Evolutionary conservation across 2,888 invertebrate species (phyloP).

Genomic region (Ormyrus rosae): DNA sequence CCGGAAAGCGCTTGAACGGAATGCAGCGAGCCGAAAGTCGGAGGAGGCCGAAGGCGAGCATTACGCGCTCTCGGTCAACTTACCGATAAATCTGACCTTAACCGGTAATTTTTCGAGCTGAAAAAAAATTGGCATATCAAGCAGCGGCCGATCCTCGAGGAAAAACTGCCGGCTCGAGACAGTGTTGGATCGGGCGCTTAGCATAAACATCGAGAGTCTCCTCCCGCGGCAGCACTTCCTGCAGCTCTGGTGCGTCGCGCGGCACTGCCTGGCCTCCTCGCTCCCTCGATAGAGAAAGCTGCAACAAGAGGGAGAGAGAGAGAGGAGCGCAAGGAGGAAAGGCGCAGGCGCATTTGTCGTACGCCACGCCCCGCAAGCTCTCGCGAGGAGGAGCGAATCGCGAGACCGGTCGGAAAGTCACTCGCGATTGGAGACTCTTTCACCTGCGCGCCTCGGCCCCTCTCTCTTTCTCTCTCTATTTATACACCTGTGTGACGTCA

Average conservation of each 20-base stretch:
- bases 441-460: slow-evolving; percentile 64
- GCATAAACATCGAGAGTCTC: too few relatives aligned
- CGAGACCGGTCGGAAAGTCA: slow-evolving; percentile 65
- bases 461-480: slow-evolving; percentile 58
- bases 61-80: not conserved
- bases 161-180: too few relatives aligned
- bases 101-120: not conserved
- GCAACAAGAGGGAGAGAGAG: not conserved
- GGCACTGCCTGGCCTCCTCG: slow-evolving; percentile 13
- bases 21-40: slow-evolving; percentile 24
- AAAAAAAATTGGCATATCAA: too few relatives aligned
- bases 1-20: slow-evolving; percentile 15
- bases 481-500: slow-evolving; percentile 72
- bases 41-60: not conserved
- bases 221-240: not conserved
- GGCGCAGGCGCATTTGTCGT: slow-evolving; percentile 69
- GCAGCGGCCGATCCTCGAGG: too few relatives aligned
- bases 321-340: slow-evolving; percentile 21
- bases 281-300: not conserved
- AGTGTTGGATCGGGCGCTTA: too few relatives aligned
- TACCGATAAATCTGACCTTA: slow-evolving; percentile 27
- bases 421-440: slow-evolving; percentile 72
- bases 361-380: slow-evolving; percentile 72
- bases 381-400: slow-evolving; percentile 70
- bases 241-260: slow-evolving; percentile 3